Evolutionary conservation across 2,888 invertebrate species (phyloP).

Genomic region (Spisula subtruncata): DNA sequence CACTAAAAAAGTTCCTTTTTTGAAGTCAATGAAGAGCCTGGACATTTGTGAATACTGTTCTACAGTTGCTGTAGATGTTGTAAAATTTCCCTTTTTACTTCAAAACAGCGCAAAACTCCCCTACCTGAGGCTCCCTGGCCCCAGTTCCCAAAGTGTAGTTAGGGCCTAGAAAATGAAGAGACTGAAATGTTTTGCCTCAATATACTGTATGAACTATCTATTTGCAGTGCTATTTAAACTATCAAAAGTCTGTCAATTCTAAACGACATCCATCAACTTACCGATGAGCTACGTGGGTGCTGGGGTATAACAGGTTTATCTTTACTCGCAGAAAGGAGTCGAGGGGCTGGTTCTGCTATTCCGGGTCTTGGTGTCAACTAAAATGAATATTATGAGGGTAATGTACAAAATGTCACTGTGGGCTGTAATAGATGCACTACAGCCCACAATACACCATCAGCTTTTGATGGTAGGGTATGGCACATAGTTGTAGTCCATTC

Average conservation of each 20-base stretch:
- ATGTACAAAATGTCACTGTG: background rate
- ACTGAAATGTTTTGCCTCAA: no score
- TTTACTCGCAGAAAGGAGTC: conserved; percentile 63
- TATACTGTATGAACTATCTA: background rate
- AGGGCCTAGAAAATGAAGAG: no score
- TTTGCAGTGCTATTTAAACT: conserved; percentile 24
- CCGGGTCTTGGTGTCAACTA: conserved; percentile 62
- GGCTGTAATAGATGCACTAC: background rate
- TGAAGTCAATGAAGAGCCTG: no score
- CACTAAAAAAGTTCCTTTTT: no score
- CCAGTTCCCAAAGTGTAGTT: no score
- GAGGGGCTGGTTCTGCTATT: conserved; percentile 68
- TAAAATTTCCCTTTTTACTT: no score
- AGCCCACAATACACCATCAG: background rate
- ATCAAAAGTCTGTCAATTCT: background rate
- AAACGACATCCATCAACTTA: conserved; percentile 56
- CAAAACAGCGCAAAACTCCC: no score
- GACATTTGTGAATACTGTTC: no score
- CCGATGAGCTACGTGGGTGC: conserved; percentile 65
- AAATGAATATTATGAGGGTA: conserved; percentile 34
- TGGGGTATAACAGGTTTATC: conserved; percentile 67
- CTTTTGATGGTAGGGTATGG: background rate
- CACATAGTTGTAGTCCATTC: no score
- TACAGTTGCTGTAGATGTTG: no score
- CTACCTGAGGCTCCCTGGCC: no score